Evolutionary conservation across 2,888 invertebrate genomes (phyloP), one percentile per base, ranked within the genome.

Genomic region (Apodemia duryi): DNA sequence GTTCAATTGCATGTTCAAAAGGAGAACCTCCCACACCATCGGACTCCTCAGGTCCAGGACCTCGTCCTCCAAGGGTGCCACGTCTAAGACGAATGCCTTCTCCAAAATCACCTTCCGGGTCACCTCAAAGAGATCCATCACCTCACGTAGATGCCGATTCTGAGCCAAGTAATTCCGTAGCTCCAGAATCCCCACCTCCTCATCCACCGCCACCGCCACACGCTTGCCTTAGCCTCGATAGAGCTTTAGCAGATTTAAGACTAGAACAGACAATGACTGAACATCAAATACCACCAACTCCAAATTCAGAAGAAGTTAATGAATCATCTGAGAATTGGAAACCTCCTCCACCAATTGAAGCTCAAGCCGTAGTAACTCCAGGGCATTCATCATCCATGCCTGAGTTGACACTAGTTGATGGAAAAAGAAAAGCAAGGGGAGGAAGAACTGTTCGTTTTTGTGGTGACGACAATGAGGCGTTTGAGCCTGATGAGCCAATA

Each of bases 1-100:
- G 98, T 84, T 98, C 98, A 43, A 97, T 98, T 74, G 97, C 97
- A 0, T 98, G 98, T 83, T 97, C 97, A 72, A 97, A 97, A 88
- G 97, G 97, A 2, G 97, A 97, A 81, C 97, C 97, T 0, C 97
- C 97, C 3, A 97, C 97, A 77, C 96, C 96, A 0, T 96, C 96
- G 0, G 96, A 96, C 78, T 96, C 96, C 71, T 96, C 96, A 0
- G 96, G 96, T 0, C 94, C 94, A 0, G 94, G 95, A 43, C 93
- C 93, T 61, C 88, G 94, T n/a, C 94, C 94, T 0, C 93, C 94
- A 6, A 91, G 94, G 66, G 92, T 92, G 5, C 90, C 93, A 32
- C 91, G 94, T 64, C 93, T 93, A 11, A 90, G 94, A 70, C 80
- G 89, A 71, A 85, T 91, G 21, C 90, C 92, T 0, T 93, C 94